phyloP scores from a whole-genome alignment of 1,140 invertebrate genomes.

The Tetraneura akinire region DNA sequence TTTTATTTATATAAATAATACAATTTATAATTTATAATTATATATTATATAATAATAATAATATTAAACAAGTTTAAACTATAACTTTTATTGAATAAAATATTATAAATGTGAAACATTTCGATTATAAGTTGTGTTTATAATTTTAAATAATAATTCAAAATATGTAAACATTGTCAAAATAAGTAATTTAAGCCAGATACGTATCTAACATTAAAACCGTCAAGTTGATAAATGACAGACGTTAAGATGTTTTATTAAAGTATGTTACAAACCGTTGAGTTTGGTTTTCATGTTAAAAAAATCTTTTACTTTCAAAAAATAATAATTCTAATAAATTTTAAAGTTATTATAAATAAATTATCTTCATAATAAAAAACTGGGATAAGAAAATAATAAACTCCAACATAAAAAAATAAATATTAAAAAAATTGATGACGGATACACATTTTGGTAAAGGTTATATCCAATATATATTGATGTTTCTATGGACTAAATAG shows the following conservation, averaged over 20 bases:
- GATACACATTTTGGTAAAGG: not conserved
- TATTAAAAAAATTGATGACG: not conserved
- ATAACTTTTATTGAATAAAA: too few relatives aligned
- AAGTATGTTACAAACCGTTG: not conserved
- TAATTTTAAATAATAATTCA: too few relatives aligned
- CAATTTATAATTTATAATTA: too few relatives aligned
- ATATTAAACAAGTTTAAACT: not conserved
- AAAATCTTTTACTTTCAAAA: conserved; percentile 7
- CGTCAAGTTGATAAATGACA: conserved; percentile 33
- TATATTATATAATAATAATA: not conserved
- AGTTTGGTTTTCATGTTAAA: not conserved
- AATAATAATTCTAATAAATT: not conserved
- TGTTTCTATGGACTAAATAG: not conserved
- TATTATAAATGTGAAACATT: too few relatives aligned
- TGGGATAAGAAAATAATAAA: not conserved
- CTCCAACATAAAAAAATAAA: not conserved
- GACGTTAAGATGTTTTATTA: conserved; percentile 20
- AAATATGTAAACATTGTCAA: not conserved
- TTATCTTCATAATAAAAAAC: not conserved
- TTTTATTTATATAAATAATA: too few relatives aligned
- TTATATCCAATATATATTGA: too few relatives aligned
- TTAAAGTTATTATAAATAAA: not conserved
- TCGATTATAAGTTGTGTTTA: too few relatives aligned
- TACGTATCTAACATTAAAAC: conserved; percentile 9
- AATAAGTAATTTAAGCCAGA: not conserved